Evolutionary conservation across 2,888 invertebrate genomes (phyloP), one percentile per base, ranked within the genome.

Genomic region (Formica aserva): DNA sequence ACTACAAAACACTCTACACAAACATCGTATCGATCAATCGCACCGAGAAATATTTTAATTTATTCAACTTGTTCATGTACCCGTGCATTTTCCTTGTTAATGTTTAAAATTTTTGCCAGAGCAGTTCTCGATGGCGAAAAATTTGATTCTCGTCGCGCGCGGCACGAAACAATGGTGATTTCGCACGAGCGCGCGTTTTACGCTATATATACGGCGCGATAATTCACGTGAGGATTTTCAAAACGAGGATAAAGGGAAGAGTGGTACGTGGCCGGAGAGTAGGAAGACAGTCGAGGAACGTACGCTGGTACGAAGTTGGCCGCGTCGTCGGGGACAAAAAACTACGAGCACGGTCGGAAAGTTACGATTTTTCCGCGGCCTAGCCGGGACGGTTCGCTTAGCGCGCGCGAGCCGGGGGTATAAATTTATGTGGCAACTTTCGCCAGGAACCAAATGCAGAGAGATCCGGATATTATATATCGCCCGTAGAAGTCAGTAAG

Each of bases 361-460:
- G 88, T 91, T 92, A 85, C 86, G 89, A 91, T 92, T 90, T 89
- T 88, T 84, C 86, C 83, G 45, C 82, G 77, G 81, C 67, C 83
- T 86, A 75, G 83, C 41, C 69, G 18, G 45, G 45, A 41, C 41
- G 35, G 82, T 63, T 82, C 82, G 48, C 82, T 32, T 52, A 63
- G 62, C 57, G 72, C 35, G 29, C 85, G 77, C 81, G 72, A 41
- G 76, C 18, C 78, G 66, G 29, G 32, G 48, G 86, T 87, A 87
- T 88, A 88, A 92, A 92, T 92, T 92, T 91, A 91, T 91, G 91
- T 87, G 88, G 85, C 86, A 91, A 92, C 91, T 91, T 92, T 92
- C 83, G 85, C 87, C 86, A 77, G 86, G 77, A 87, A 86, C 87
- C 87, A 86, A 92, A 92, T 90, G 87, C 88, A 76, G 85, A 74